These are phyloP conservation scores for Mus spicilegus DNA, from an alignment of 2,113 vertebrate genomes.

Conservation along the genomic window DNA sequence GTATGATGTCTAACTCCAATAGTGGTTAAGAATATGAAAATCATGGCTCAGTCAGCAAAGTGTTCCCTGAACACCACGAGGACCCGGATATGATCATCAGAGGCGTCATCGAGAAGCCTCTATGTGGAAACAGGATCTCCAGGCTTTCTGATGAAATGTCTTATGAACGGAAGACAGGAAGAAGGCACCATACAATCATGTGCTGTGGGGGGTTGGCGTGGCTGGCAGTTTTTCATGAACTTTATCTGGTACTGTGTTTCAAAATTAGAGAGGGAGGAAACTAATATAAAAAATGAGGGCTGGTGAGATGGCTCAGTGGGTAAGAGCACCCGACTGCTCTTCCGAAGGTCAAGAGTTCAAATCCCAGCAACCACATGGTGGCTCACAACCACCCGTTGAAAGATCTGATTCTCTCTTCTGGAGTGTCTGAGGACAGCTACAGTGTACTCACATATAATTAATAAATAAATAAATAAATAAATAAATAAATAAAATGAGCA, in stretches of 20 bases:
- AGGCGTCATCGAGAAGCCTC: not conserved
- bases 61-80: too few relatives aligned
- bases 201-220: not conserved
- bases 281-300: not conserved
- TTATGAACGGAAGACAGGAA: not conserved
- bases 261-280: not conserved
- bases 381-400: too few relatives aligned
- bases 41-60: not conserved
- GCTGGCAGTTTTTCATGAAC: not conserved
- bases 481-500: too few relatives aligned
- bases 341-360: too few relatives aligned
- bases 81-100: not conserved
- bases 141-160: not conserved
- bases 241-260: not conserved
- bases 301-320: too few relatives aligned
- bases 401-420: too few relatives aligned
- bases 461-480: too few relatives aligned
- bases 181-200: not conserved
- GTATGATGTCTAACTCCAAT: not conserved
- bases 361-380: too few relatives aligned
- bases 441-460: too few relatives aligned
- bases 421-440: too few relatives aligned
- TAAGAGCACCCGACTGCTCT: too few relatives aligned
- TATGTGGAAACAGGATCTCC: not conserved
- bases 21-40: constrained; percentile 11